These are phyloP conservation scores for Sarotherodon lohbergeri DNA, from an alignment of 2,113 vertebrate genomes.

Conservation along the genomic window DNA sequence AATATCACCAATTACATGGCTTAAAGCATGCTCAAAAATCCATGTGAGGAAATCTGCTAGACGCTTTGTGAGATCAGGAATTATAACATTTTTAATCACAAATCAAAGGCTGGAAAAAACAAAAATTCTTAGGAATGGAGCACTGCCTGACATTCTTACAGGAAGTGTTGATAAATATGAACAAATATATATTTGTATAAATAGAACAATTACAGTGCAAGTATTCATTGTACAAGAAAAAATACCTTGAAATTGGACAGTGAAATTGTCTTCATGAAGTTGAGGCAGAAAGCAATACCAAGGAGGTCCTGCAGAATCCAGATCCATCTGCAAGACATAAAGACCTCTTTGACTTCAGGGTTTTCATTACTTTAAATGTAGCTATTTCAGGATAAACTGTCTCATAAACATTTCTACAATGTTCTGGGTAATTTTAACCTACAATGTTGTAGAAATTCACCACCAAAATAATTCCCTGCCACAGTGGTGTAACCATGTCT, in stretches of 20 bases:
- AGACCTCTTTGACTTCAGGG: background rate
- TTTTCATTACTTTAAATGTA: background rate
- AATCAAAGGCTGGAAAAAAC: background rate
- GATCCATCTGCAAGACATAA: conserved; percentile 82
- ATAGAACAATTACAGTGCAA: background rate
- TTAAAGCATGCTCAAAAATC: background rate
- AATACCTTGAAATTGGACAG: conserved; percentile 94
- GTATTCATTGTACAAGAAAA: background rate
- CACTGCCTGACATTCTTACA: background rate
- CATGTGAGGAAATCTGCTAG: background rate
- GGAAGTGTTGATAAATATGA: background rate
- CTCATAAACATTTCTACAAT: background rate
- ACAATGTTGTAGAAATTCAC: background rate
- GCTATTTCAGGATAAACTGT: background rate
- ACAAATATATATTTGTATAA: background rate
- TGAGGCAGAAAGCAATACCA: conserved; percentile 91
- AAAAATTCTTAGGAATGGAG: background rate
- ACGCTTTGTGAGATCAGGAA: background rate
- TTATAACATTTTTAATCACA: background rate
- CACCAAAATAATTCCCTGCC: background rate
- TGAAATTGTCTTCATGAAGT: conserved; percentile 92
- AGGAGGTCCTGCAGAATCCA: conserved; percentile 95
- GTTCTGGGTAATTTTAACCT: background rate
- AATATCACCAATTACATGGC: background rate
- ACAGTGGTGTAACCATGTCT: background rate